These are phyloP conservation scores for Oscheius sp. DNA, from an alignment of 2,888 invertebrate species.

Conservation along the genomic window DNA sequence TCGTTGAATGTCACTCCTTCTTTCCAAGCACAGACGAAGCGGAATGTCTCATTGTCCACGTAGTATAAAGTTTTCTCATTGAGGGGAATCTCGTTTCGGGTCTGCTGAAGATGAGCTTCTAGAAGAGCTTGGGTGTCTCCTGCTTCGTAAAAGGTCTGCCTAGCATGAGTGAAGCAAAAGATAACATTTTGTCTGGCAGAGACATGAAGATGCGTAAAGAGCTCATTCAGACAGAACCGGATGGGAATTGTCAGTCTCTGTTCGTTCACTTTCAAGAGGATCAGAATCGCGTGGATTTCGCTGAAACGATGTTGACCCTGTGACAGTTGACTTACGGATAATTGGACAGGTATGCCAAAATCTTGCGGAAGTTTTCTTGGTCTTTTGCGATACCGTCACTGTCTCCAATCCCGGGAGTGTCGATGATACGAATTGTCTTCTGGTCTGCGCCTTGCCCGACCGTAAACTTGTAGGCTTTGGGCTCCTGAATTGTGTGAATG, in stretches of 20 bases:
- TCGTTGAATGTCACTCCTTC: not conserved
- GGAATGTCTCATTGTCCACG: slow-evolving; percentile 34
- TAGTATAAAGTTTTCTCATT: not conserved
- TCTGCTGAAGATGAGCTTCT: slow-evolving; percentile 17
- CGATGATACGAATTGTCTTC: slow-evolving; percentile 15
- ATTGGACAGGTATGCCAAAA: not conserved
- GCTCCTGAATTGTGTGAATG: not conserved
- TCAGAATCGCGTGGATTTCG: slow-evolving; percentile 49
- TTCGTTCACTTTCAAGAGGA: slow-evolving; percentile 54
- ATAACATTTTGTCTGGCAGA: slow-evolving; percentile 57
- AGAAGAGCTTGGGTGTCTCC: slow-evolving; percentile 36
- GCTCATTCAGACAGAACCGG: slow-evolving; percentile 59
- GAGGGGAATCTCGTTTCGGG: slow-evolving; percentile 7
- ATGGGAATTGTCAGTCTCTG: slow-evolving; percentile 44
- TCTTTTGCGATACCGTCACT: slow-evolving; percentile 2
- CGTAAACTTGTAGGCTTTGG: not conserved
- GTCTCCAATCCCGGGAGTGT: slow-evolving; percentile 30
- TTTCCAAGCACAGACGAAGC: slow-evolving; percentile 14
- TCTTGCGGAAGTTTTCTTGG: slow-evolving; percentile 5
- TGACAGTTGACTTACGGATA: not conserved
- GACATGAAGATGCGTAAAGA: slow-evolving; percentile 56
- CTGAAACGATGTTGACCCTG: slow-evolving; percentile 10
- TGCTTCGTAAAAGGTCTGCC: slow-evolving; percentile 35
- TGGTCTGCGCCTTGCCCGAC: not conserved
- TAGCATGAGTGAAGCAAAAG: slow-evolving; percentile 62